phyloP scores from a whole-genome alignment of 2,888 invertebrate species.

The Tyria jacobaeae region DNA sequence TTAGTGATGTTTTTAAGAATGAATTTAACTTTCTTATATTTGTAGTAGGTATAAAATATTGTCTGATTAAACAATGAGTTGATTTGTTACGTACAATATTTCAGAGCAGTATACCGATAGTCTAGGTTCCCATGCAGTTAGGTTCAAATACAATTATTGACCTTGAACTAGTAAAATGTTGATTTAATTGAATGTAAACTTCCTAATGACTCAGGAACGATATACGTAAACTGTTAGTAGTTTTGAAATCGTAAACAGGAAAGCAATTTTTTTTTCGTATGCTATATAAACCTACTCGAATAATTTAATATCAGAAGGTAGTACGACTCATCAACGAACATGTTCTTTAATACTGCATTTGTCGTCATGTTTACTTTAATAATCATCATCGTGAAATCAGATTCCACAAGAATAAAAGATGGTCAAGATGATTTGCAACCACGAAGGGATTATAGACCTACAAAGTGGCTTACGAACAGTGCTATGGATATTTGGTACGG shows the following conservation, averaged over 20 bases:
- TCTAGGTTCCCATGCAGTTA: neutral
- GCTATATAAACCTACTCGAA: constrained; percentile 1
- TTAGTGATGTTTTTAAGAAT: too few species aligned
- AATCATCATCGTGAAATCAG: neutral
- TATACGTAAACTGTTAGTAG: constrained; percentile 6
- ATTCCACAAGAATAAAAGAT: neutral
- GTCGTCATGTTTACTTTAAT: neutral
- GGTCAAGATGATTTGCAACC: neutral
- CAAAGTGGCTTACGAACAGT: constrained; percentile 17
- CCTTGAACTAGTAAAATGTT: constrained; percentile 6
- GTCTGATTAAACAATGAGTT: neutral
- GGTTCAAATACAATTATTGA: neutral
- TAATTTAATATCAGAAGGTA: neutral
- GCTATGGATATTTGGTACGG: constrained; percentile 24
- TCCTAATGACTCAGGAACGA: constrained; percentile 1
- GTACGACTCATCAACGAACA: neutral
- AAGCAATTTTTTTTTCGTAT: neutral
- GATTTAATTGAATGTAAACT: constrained; percentile 1
- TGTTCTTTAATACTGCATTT: constrained; percentile 1
- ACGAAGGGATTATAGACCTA: constrained; percentile 14
- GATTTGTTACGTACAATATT: neutral
- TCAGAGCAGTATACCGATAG: neutral
- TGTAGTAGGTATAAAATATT: too few species aligned
- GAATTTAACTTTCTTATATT: too few species aligned
- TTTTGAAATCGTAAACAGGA: constrained; percentile 13